These are phyloP conservation scores for Gonatopus flavifemur DNA, from an alignment of 1,140 invertebrate species.

Conservation along the genomic window DNA sequence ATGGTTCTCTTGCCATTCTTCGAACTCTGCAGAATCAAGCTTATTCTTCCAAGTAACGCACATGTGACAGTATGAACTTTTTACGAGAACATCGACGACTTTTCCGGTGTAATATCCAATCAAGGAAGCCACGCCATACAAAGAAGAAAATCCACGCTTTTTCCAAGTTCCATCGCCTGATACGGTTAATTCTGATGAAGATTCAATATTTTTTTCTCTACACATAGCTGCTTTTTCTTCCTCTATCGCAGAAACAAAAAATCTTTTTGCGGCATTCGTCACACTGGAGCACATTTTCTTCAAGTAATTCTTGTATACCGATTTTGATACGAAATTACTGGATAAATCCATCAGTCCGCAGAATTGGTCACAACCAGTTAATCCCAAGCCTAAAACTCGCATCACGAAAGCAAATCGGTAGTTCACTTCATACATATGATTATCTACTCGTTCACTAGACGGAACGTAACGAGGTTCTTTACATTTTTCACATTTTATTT, in stretches of 20 bases:
- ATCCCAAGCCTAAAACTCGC: neutral
- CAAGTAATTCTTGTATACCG: neutral
- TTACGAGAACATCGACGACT: constrained; percentile 20
- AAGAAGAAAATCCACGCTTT: neutral
- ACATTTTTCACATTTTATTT: constrained; percentile 18
- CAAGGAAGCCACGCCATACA: constrained; percentile 18
- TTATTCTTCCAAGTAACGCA: constrained; percentile 15
- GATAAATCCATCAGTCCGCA: constrained; percentile 23
- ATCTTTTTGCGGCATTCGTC: neutral
- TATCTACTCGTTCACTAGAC: constrained; percentile 15
- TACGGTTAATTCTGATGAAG: neutral
- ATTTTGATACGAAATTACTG: constrained; percentile 1
- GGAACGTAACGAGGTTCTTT: constrained; percentile 13
- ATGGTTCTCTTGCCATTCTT: neutral
- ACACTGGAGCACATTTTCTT: neutral
- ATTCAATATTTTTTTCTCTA: neutral
- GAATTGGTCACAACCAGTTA: constrained; percentile 19
- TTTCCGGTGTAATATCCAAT: too few relatives aligned
- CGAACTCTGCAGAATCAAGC: neutral
- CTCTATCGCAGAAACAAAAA: constrained; percentile 4
- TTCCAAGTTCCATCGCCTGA: too few relatives aligned
- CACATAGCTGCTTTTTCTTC: constrained; percentile 1
- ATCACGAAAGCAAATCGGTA: neutral
- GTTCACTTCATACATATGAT: constrained; percentile 13
- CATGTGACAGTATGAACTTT: constrained; percentile 9